phyloP scores from a whole-genome alignment of 2,888 invertebrate genomes.

The Drosophila kambysellisi region DNA sequence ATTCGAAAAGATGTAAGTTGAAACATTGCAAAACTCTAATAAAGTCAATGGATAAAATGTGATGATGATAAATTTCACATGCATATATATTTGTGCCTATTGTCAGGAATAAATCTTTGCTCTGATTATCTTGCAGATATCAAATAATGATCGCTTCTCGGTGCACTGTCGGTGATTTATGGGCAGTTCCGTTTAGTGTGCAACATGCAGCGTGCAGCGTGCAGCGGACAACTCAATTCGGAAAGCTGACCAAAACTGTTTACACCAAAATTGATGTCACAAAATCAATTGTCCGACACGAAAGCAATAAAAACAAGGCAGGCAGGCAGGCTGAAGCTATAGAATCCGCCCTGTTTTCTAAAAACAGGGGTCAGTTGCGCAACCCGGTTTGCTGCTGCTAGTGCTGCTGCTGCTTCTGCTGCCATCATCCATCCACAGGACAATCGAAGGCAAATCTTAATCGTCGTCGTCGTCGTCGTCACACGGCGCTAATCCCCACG shows the following conservation, averaged over 20 bases:
- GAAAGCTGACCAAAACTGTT: conserved; percentile 67
- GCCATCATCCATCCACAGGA: conserved; percentile 21
- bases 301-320: conserved; percentile 69
- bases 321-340: neutral
- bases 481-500: conserved; percentile 43
- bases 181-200: neutral
- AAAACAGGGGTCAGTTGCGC: conserved; percentile 42
- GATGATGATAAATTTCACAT: neutral
- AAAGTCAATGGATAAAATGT: neutral
- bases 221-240: conserved; percentile 42
- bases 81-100: neutral
- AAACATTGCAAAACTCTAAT: neutral
- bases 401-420: neutral
- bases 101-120: conserved; percentile 1
- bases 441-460: conserved; percentile 28
- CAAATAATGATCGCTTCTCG: neutral
- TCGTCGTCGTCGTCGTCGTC: conserved; percentile 12
- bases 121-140: neutral
- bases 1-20: neutral
- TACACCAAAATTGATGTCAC: conserved; percentile 74
- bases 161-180: conserved; percentile 37
- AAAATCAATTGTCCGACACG: conserved; percentile 74
- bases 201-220: neutral
- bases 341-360: conserved; percentile 7
- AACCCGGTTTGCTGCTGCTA: neutral